Conservation (phyloP, 2,797 vertebrate genomes). For the Anabacerthia variegaticeps region DNA sequence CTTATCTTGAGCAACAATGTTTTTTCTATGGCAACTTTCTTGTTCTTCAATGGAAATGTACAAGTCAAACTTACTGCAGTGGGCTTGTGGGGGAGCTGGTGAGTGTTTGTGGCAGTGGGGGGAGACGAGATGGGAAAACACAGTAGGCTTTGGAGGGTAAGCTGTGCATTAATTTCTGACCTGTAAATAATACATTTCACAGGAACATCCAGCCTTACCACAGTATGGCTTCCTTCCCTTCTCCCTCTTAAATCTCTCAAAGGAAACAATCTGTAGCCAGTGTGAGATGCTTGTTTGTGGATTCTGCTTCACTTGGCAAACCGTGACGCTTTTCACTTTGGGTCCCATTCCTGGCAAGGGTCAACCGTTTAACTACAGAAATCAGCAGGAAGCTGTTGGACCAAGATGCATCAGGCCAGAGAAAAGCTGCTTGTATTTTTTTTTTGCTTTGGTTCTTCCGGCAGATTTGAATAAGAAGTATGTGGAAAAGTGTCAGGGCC, state of each 20-base stretch:
- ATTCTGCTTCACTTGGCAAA: constrained; percentile 55
- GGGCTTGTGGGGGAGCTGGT: not conserved
- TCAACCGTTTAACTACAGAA: constrained; percentile 52
- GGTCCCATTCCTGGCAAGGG: constrained; percentile 53
- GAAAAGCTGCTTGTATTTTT: constrained; percentile 21
- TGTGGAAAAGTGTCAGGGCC: not conserved
- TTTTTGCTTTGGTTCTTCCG: not conserved
- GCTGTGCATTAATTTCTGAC: not conserved
- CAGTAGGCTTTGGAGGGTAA: not conserved
- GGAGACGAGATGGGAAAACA: not conserved
- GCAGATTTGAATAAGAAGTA: constrained; percentile 21
- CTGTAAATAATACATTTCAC: not conserved
- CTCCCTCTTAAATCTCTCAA: not conserved
- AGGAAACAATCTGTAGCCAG: not conserved
- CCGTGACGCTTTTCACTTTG: constrained; percentile 31
- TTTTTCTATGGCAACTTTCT: not conserved
- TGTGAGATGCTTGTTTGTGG: constrained; percentile 53
- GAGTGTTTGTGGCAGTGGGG: not conserved
- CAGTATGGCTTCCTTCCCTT: not conserved
- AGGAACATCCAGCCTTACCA: not conserved
- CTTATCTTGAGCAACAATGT: not conserved
- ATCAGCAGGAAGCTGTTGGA: constrained; percentile 47
- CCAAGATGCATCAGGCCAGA: constrained; percentile 20
- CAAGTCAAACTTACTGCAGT: not conserved
- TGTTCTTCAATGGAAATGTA: not conserved